phyloP scores from a whole-genome alignment of 2,797 vertebrate species.

The Acipenser oxyrinchus region DNA sequence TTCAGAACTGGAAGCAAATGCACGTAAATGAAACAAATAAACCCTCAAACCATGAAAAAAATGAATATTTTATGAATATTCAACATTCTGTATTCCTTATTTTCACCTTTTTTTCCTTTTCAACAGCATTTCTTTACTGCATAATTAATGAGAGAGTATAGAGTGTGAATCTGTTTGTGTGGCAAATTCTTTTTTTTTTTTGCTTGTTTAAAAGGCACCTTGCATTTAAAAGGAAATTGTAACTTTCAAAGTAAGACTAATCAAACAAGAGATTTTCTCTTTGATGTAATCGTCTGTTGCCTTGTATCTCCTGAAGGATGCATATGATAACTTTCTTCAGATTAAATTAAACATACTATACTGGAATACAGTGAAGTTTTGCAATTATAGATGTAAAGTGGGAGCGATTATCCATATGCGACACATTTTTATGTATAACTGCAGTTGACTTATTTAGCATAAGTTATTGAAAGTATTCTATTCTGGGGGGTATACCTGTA shows the following conservation, averaged over 20 bases:
- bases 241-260: not conserved
- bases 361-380: too few relatives aligned
- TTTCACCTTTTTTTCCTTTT: constrained; percentile 77
- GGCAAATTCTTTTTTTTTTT: constrained; percentile 39
- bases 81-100: constrained; percentile 69
- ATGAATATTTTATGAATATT: constrained; percentile 77
- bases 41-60: constrained; percentile 72
- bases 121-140: constrained; percentile 75
- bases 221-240: constrained; percentile 21
- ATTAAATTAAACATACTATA: too few relatives aligned
- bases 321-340: too few relatives aligned
- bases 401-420: too few relatives aligned
- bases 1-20: constrained; percentile 56
- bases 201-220: constrained; percentile 32
- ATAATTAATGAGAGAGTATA: constrained; percentile 77
- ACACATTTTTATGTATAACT: too few relatives aligned
- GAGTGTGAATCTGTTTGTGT: constrained; percentile 70
- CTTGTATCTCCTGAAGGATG: constrained; percentile 2
- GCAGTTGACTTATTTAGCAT: too few relatives aligned
- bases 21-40: constrained; percentile 60
- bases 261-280: constrained; percentile 10
- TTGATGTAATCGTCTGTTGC: not conserved
- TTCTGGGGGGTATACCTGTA: too few relatives aligned
- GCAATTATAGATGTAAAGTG: too few relatives aligned
- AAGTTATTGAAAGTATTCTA: too few relatives aligned